Evolutionary conservation across 2,888 invertebrate species (phyloP).

Genomic region (Sinhomidia bicolor): DNA sequence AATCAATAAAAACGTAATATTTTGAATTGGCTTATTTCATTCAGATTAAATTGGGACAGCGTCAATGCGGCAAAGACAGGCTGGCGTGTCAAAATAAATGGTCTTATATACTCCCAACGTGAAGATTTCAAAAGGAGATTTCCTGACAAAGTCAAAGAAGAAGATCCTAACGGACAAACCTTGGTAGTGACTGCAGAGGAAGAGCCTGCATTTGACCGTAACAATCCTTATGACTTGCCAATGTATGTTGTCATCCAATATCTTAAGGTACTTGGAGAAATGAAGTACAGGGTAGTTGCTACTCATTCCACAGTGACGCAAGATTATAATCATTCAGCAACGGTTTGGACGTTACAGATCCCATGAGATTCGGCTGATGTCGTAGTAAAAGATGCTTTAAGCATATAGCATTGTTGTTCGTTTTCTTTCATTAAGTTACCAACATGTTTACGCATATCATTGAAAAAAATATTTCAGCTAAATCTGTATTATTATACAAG

Average conservation of each 20-base stretch:
- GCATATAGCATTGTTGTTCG: not conserved
- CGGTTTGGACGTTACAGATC: constrained; percentile 73
- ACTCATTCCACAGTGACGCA: constrained; percentile 63
- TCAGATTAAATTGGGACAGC: constrained; percentile 67
- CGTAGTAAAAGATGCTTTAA: constrained; percentile 21
- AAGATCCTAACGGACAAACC: constrained; percentile 66
- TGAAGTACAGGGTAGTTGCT: constrained; percentile 71
- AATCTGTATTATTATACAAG: not conserved
- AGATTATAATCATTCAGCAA: constrained; percentile 66
- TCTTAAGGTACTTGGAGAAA: constrained; percentile 68
- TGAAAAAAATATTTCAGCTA: constrained; percentile 1
- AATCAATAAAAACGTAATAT: not conserved
- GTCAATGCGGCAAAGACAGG: constrained; percentile 42
- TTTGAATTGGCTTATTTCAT: not conserved
- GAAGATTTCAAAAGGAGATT: constrained; percentile 72
- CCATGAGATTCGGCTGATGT: constrained; percentile 24
- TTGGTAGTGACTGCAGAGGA: constrained; percentile 63
- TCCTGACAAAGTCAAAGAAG: constrained; percentile 66
- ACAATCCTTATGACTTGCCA: constrained; percentile 69
- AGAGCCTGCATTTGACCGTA: constrained; percentile 70
- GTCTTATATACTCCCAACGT: constrained; percentile 75
- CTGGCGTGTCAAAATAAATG: constrained; percentile 76
- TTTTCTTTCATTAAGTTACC: not conserved
- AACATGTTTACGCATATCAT: constrained; percentile 44
- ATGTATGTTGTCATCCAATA: constrained; percentile 72